Evolutionary conservation across 2,888 invertebrate species (phyloP).

Genomic region (Trachelus iudaicus): DNA sequence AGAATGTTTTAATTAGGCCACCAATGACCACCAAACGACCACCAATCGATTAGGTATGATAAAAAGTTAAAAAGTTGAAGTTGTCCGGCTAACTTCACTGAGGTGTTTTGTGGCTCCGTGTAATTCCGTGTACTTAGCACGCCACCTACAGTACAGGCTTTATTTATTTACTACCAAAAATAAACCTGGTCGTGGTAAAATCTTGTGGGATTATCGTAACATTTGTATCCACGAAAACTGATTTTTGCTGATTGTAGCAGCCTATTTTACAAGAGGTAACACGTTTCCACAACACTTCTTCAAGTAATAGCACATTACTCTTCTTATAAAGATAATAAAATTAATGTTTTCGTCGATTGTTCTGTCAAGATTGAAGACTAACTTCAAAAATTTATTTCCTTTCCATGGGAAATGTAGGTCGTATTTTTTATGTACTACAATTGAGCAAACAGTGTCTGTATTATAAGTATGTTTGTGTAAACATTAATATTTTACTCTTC

Average conservation of each 20-base stretch:
- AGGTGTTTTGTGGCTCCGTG: not conserved
- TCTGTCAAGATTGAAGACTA: not conserved
- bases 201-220: not conserved
- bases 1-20: too few relatives aligned
- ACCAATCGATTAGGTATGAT: too few relatives aligned
- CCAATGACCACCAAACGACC: too few relatives aligned
- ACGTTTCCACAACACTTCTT: not conserved
- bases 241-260: not conserved
- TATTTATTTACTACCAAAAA: slow-evolving; percentile 41
- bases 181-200: slow-evolving; percentile 19
- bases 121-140: not conserved
- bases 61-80: too few relatives aligned
- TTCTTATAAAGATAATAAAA: not conserved
- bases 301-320: not conserved
- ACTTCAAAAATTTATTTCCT: not conserved
- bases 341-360: not conserved
- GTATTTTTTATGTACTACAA: not conserved
- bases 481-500: not conserved
- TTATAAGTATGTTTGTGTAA: not conserved
- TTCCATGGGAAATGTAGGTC: not conserved
- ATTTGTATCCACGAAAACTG: not conserved
- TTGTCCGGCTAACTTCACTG: too few relatives aligned
- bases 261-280: not conserved
- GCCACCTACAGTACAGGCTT: slow-evolving; percentile 25
- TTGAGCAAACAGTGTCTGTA: not conserved